Evolutionary conservation across 2,797 vertebrate genomes (phyloP).

Genomic region (Pygocentrus nattereri): DNA sequence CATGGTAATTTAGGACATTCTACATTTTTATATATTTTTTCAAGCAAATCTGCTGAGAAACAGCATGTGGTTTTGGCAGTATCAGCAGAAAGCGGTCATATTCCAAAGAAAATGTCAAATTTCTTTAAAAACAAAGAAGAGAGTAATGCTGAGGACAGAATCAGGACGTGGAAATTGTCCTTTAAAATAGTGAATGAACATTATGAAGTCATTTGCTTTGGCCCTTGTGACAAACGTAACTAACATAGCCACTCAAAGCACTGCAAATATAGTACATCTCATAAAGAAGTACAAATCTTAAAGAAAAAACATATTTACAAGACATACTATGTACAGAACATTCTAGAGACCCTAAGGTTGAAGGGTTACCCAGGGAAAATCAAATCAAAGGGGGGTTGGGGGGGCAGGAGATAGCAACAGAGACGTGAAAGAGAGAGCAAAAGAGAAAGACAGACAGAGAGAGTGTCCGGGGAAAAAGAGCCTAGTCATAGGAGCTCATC

Average conservation of each 20-base stretch:
- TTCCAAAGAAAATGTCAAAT: constrained; percentile 6
- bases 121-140: background rate
- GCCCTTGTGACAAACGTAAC: background rate
- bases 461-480: constrained; percentile 51
- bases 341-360: background rate
- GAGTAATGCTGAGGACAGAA: constrained; percentile 7
- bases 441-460: constrained; percentile 28
- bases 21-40: background rate
- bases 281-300: background rate
- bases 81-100: background rate
- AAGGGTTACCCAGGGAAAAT: constrained; percentile 4
- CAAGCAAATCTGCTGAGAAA: constrained; percentile 11
- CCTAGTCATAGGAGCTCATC: constrained; percentile 54
- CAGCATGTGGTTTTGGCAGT: constrained; percentile 16
- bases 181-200: constrained; percentile 16
- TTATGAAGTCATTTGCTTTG: background rate
- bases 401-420: constrained; percentile 42
- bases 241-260: background rate
- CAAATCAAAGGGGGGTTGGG: constrained; percentile 25
- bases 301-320: background rate
- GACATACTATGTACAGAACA: background rate
- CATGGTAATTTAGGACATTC: background rate
- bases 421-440: constrained; percentile 12
- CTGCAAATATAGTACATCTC: background rate
- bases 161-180: constrained; percentile 9